Conservation (phyloP, 2,888 invertebrate genomes). For the Rhodophaea formosa region DNA sequence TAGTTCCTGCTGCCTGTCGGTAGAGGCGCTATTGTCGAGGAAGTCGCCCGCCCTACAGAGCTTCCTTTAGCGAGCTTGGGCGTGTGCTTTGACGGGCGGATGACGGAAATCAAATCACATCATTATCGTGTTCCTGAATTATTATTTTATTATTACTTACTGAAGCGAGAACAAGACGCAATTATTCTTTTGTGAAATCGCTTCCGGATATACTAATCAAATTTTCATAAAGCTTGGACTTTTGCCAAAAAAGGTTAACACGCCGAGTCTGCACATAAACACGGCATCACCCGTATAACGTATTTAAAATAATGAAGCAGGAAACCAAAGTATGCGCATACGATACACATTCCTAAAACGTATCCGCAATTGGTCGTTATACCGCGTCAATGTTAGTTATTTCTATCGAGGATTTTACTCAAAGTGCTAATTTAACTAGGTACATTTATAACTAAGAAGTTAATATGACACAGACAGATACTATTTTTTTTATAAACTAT, state of each 20-base stretch:
- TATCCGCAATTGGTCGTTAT: too few species aligned
- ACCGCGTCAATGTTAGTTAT: too few species aligned
- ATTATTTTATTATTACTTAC: conserved; percentile 24
- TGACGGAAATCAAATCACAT: conserved; percentile 46
- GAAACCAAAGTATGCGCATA: not conserved
- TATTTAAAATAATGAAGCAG: not conserved
- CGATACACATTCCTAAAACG: not conserved
- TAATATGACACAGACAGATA: too few species aligned
- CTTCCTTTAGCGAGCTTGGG: conserved; percentile 75
- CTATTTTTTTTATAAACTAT: too few species aligned
- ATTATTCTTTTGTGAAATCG: conserved; percentile 15
- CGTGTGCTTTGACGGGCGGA: conserved; percentile 73
- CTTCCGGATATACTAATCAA: conserved; percentile 26
- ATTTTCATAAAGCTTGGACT: conserved; percentile 37
- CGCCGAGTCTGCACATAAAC: conserved; percentile 43
- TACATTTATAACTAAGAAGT: too few species aligned
- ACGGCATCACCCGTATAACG: conserved; percentile 30
- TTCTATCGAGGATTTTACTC: too few species aligned
- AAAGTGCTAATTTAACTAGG: too few species aligned
- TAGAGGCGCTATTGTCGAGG: conserved; percentile 60
- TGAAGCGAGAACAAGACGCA: conserved; percentile 18
- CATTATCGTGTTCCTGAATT: conserved; percentile 38
- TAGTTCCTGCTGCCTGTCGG: conserved; percentile 51
- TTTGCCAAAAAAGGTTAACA: conserved; percentile 51
- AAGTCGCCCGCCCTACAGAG: conserved; percentile 77